Percentiles rank a stretch among this genome's conserved stretches.
These are phyloP conservation scores for Campodea augens DNA, from an alignment of 1,140 invertebrate species.

Conservation along the genomic window DNA sequence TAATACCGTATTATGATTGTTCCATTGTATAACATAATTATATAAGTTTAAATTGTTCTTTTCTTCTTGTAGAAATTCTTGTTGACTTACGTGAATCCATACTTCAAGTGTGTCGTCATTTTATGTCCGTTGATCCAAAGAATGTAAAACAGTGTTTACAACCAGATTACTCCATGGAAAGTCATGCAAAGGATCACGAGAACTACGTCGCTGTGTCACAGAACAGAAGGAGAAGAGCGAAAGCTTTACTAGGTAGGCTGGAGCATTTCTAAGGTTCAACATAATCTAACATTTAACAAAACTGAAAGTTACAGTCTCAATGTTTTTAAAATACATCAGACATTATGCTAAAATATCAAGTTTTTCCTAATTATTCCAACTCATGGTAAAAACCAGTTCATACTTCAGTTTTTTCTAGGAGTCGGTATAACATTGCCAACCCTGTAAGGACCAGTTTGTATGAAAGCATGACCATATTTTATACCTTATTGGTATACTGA, in stretches of 20 bases:
- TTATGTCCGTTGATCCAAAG: constrained; percentile 60
- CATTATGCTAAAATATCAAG: no score
- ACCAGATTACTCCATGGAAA: constrained; percentile 89
- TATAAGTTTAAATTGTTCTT: constrained; percentile 4
- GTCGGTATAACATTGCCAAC: no score
- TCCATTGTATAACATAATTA: constrained; percentile 8
- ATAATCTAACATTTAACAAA: no score
- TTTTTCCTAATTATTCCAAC: no score
- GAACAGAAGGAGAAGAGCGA: constrained; percentile 72
- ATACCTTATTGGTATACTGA: no score
- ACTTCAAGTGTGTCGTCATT: constrained; percentile 64
- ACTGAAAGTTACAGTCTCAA: no score
- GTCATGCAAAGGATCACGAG: constrained; percentile 82
- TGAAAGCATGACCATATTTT: no score
- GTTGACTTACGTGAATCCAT: constrained; percentile 95
- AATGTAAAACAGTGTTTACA: constrained; percentile 45
- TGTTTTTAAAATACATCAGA: no score
- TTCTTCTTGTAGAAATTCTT: constrained; percentile 49
- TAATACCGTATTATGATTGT: neutral
- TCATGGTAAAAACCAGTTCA: no score
- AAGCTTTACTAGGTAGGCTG: constrained; percentile 59
- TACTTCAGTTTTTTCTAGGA: no score
- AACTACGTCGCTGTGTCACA: constrained; percentile 80
- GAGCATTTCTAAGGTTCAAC: no score
- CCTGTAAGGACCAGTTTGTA: no score